Evolutionary conservation across 2,797 vertebrate genomes (phyloP).

Genomic region (Thamnophis elegans): DNA sequence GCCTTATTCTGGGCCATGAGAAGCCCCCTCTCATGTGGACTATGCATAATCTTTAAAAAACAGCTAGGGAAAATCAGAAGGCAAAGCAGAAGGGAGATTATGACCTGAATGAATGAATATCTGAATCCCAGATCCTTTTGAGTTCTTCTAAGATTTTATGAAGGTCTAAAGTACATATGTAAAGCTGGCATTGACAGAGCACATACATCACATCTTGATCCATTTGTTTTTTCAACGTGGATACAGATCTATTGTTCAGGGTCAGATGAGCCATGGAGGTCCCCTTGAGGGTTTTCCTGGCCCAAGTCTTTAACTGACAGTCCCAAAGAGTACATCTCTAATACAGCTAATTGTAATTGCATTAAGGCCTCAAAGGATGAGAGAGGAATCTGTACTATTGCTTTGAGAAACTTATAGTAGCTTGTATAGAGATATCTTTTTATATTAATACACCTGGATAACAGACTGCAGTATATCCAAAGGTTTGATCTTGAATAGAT

Average conservation of each 20-base stretch:
- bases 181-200: not conserved
- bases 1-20: not conserved
- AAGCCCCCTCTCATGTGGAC: not conserved
- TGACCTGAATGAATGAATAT: not conserved
- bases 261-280: not conserved
- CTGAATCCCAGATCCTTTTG: not conserved
- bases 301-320: not conserved
- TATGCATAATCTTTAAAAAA: not conserved
- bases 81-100: not conserved
- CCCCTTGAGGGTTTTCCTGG: not conserved
- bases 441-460: not conserved
- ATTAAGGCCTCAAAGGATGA: not conserved
- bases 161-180: not conserved
- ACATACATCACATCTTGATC: not conserved
- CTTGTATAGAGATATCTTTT: not conserved
- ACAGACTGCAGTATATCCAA: not conserved
- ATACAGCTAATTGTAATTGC: not conserved
- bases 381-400: not conserved
- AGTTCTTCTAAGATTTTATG: not conserved
- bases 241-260: not conserved
- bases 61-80: not conserved
- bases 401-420: not conserved
- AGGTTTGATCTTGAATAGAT: not conserved
- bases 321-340: not conserved
- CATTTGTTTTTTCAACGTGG: not conserved